Evolutionary conservation across 2,888 invertebrate genomes (phyloP).

Genomic region (Macrophya alboannulata): DNA sequence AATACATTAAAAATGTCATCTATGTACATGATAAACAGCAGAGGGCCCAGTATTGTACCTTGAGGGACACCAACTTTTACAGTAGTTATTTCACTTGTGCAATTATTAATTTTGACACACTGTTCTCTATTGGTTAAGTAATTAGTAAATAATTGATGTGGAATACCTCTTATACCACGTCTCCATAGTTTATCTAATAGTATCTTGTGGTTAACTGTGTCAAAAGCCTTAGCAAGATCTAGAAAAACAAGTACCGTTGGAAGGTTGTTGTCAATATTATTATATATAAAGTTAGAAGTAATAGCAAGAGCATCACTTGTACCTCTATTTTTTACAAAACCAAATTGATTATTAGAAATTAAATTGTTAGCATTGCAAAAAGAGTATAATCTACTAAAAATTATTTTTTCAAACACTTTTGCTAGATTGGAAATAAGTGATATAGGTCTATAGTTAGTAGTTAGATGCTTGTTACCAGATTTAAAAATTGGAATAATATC

Average conservation of each 20-base stretch:
- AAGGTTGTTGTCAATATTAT: not conserved
- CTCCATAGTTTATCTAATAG: not conserved
- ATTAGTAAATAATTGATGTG: not conserved
- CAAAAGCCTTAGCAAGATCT: slow-evolving; percentile 9
- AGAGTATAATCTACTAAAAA: not conserved
- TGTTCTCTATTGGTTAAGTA: not conserved
- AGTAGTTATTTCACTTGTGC: too few relatives aligned
- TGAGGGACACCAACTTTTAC: not conserved
- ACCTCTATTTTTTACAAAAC: slow-evolving; percentile 38
- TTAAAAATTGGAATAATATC: slow-evolving; percentile 40
- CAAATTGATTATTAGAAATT: slow-evolving; percentile 28
- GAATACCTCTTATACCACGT: not conserved
- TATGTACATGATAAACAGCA: not conserved
- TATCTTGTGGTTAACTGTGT: not conserved
- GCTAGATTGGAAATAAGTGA: slow-evolving; percentile 36
- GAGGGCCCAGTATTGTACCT: not conserved
- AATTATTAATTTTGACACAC: not conserved
- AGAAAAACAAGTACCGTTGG: not conserved
- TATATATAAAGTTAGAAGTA: not conserved
- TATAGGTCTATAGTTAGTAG: slow-evolving; percentile 39
- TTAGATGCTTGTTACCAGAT: not conserved
- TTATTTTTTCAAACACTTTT: slow-evolving; percentile 41
- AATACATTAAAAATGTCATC: not conserved
- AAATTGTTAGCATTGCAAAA: not conserved
- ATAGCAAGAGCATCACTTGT: slow-evolving; percentile 31